phyloP scores from a whole-genome alignment of 2,888 invertebrate genomes.

The Baccha elongata region DNA sequence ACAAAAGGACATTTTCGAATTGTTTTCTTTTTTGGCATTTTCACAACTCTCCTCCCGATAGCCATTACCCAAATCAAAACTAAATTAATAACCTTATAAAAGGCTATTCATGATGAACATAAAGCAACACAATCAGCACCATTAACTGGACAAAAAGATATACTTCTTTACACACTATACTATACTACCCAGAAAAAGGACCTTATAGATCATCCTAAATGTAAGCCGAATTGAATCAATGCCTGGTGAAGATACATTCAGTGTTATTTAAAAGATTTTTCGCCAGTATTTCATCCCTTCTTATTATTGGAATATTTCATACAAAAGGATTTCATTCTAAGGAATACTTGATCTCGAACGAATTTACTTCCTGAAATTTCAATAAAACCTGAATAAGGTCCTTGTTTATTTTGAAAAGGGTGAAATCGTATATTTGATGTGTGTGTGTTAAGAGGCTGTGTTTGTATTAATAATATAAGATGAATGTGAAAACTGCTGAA shows the following conservation, averaged over 20 bases:
- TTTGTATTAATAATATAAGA: constrained; percentile 66
- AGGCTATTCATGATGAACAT: constrained; percentile 44
- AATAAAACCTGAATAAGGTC: constrained; percentile 54
- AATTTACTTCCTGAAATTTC: constrained; percentile 47
- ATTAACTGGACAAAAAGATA: constrained; percentile 34
- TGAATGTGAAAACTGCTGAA: constrained; percentile 65
- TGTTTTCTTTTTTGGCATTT: constrained; percentile 14
- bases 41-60: constrained; percentile 15
- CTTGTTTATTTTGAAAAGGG: constrained; percentile 44
- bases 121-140: constrained; percentile 57
- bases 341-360: constrained; percentile 30
- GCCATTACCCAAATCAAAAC: constrained; percentile 68
- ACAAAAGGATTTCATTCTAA: constrained; percentile 39
- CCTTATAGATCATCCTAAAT: constrained; percentile 33
- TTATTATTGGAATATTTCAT: background rate
- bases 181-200: constrained; percentile 36
- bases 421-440: constrained; percentile 45
- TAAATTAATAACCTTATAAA: constrained; percentile 65
- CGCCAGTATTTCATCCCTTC: constrained; percentile 11
- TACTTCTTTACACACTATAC: no score
- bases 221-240: constrained; percentile 58
- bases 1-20: constrained; percentile 34
- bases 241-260: constrained; percentile 59
- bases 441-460: constrained; percentile 5
- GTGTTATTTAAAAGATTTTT: constrained; percentile 63